Evolutionary conservation across 2,113 vertebrate genomes (phyloP).

Genomic region (Neoarius graeffei): DNA sequence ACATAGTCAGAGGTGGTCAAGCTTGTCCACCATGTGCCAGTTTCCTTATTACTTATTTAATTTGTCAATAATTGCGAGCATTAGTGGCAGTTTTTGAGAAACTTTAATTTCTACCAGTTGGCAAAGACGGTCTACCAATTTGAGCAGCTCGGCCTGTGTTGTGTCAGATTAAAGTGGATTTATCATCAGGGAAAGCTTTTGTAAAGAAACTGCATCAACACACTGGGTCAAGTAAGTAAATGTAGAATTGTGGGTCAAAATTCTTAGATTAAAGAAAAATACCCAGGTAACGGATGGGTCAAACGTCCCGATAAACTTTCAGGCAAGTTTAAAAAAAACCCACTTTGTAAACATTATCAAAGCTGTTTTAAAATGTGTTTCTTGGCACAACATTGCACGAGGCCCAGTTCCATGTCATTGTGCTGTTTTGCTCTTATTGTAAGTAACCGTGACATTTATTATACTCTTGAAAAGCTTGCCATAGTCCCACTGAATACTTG

Average conservation of each 20-base stretch:
- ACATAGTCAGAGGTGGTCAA: not conserved
- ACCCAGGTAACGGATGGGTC: not conserved
- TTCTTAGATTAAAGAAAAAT: not conserved
- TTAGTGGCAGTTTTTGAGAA: not conserved
- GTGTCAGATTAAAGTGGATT: not conserved
- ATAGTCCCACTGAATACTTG: no score
- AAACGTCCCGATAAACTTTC: not conserved
- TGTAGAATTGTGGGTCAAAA: not conserved
- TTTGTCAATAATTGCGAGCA: not conserved
- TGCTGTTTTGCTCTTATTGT: not conserved
- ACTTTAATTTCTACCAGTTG: not conserved
- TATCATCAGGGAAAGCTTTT: not conserved
- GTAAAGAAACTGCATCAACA: not conserved
- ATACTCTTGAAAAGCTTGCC: not conserved
- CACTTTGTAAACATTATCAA: not conserved
- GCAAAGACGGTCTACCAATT: not conserved
- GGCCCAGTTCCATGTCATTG: not conserved
- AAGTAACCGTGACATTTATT: not conserved
- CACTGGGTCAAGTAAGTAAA: not conserved
- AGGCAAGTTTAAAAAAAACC: not conserved
- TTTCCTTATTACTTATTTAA: not conserved
- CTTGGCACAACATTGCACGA: not conserved
- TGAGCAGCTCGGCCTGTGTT: not conserved
- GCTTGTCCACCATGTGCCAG: not conserved
- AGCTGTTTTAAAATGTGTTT: not conserved